phyloP scores from a whole-genome alignment of 2,888 invertebrate species.

The Lysandra coridon region DNA sequence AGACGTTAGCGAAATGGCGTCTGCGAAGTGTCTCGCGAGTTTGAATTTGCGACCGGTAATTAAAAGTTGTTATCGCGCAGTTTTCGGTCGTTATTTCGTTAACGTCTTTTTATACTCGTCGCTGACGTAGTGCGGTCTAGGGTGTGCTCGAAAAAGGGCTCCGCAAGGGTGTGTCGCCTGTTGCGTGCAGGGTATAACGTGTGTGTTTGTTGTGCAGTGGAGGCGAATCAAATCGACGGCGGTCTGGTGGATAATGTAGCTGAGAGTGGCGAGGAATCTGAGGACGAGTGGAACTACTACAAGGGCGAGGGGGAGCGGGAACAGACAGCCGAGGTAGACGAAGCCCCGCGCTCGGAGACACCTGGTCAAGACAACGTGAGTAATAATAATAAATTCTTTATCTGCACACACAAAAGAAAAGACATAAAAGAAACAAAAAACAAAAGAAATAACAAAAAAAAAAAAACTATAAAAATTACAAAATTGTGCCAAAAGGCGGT shows the following conservation, averaged over 20 bases:
- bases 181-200: conserved; percentile 45
- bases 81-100: conserved; percentile 47
- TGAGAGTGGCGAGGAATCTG: conserved; percentile 88
- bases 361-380: conserved; percentile 75
- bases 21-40: conserved; percentile 65
- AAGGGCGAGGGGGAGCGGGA: conserved; percentile 84
- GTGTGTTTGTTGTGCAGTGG: conserved; percentile 64
- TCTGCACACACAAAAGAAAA: too few relatives aligned
- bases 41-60: conserved; percentile 77
- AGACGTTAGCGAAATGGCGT: conserved; percentile 73
- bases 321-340: conserved; percentile 80
- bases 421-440: too few relatives aligned
- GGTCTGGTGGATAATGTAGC: conserved; percentile 86
- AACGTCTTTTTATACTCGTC: conserved; percentile 35
- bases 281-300: conserved; percentile 94
- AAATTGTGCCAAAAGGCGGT: too few relatives aligned
- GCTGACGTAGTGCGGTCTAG: not conserved
- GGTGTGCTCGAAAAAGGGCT: not conserved
- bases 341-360: conserved; percentile 72
- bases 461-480: too few relatives aligned
- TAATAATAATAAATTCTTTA: conserved; percentile 18
- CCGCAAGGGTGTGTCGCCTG: conserved; percentile 37
- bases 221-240: conserved; percentile 73
- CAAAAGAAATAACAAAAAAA: too few relatives aligned
- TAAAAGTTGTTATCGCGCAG: conserved; percentile 55